Base-by-base conservation (phyloP, 2,888 invertebrate species). In the Thereva nobilitata region DNA sequence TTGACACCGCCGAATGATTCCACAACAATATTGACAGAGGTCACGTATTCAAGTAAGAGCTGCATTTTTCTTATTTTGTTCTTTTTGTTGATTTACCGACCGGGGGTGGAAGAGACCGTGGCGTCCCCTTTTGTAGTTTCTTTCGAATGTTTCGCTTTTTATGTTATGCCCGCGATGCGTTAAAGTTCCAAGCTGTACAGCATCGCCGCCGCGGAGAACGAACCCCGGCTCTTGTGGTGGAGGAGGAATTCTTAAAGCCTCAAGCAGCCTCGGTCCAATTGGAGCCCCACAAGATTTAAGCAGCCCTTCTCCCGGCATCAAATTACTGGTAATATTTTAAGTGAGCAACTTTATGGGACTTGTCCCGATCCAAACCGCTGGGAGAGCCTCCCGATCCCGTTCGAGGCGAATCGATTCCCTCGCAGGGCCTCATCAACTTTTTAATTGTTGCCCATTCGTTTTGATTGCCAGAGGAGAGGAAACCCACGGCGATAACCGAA, bases 21-120 rank as follows among this genome's bases (percentile, higher is more conserved):
- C 64, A 64, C 64, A 64, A 59, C 67, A 59, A 67, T 67, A 69
- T 69, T 69, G 69, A 55, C 69, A 67, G 69, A 69, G 69, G 69
- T 69, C 69, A 69, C 69, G 69, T 69, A 69, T 64, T 68, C 23
- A 10, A 64, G 44, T 66, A 64, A 69, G 64, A 59, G 55, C 64
- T 67, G 64, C 64, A 64, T 69, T 69, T 69, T 63, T 65, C 49
- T 65, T 65, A 23, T 45, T 64, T 42, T 61, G 9, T 55, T 50
- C 12, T 52, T 64, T 64, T 64, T 64, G 8, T 53, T n/a, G 41
- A 42, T 49, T 8, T 38, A 5, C 38, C 34, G 7, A 49, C 10
- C 10, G 9, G 10, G 50, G 34, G n/a, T 44, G 3, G 34, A 3
- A 23, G n/a, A 9, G 34, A 23, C 45, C 37, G 40, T 50, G 35